Conservation (phyloP, 2,113 vertebrate species). For the Chionodraco myersi region DNA sequence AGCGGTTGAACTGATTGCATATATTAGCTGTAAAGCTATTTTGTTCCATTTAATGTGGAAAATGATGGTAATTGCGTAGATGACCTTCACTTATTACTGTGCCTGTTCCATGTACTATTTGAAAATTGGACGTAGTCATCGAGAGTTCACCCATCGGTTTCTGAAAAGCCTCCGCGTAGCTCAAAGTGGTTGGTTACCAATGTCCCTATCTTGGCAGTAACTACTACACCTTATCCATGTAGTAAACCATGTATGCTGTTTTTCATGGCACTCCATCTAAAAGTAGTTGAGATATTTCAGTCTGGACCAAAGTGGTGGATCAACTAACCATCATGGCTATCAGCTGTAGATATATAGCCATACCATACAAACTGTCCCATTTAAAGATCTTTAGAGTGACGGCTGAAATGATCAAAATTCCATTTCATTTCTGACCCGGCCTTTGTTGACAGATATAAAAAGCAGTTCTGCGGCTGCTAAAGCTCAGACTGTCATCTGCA, state of each 20-base stretch:
- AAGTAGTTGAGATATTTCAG: neutral
- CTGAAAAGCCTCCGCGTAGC: no score
- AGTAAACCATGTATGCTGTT: no score
- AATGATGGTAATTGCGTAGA: neutral
- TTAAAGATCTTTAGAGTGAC: neutral
- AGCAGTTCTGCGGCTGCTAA: slow-evolving; percentile 23
- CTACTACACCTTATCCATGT: no score
- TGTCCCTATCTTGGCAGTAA: no score
- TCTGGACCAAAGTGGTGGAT: neutral
- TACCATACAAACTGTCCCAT: neutral
- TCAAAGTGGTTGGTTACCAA: no score
- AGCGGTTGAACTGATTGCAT: neutral
- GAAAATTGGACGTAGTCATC: no score
- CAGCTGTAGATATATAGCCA: neutral
- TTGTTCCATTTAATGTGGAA: neutral
- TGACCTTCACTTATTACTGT: neutral
- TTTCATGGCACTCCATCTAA: neutral
- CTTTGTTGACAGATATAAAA: slow-evolving; percentile 19
- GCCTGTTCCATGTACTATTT: neutral
- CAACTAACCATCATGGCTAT: neutral
- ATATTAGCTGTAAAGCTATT: neutral
- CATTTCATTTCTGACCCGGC: neutral
- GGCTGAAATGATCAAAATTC: neutral
- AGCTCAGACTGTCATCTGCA: slow-evolving; percentile 47
- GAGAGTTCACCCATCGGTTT: no score